These are phyloP conservation scores for Netelia fuscicornis DNA, from an alignment of 2,888 invertebrate species.

Conservation along the genomic window DNA sequence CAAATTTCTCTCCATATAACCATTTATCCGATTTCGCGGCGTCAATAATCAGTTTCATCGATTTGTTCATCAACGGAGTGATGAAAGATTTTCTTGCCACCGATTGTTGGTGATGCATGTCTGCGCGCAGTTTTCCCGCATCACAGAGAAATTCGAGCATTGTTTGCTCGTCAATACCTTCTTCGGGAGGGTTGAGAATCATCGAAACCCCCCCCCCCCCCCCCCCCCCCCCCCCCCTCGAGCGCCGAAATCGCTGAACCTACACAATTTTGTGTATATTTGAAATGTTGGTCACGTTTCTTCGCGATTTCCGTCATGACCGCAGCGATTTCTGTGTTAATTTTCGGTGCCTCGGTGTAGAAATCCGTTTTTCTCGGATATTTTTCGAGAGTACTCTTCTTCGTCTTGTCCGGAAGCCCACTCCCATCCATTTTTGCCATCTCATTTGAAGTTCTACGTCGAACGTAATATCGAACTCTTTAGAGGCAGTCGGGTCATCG, in stretches of 20 bases:
- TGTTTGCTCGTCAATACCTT: constrained; percentile 42
- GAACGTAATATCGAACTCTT: too few species aligned
- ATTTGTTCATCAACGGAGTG: constrained; percentile 16
- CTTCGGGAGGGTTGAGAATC: constrained; percentile 48
- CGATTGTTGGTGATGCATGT: constrained; percentile 52
- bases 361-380: constrained; percentile 55
- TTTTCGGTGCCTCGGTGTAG: constrained; percentile 52
- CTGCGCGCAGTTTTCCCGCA: constrained; percentile 50
- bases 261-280: too few species aligned
- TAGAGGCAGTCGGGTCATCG: too few species aligned
- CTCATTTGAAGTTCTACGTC: too few species aligned
- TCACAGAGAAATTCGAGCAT: constrained; percentile 42
- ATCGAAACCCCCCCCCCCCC: constrained; percentile 58
- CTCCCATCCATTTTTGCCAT: constrained; percentile 71
- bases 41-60: too few species aligned
- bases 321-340: constrained; percentile 56
- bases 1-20: too few species aligned
- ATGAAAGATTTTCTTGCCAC: constrained; percentile 31
- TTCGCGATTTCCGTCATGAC: too few species aligned
- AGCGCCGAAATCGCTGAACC: too few species aligned
- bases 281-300: too few species aligned
- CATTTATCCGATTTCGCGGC: too few species aligned
- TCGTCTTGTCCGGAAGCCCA: constrained; percentile 68
- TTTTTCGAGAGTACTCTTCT: constrained; percentile 49
- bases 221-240: background rate